Conservation (phyloP, 2,113 vertebrate genomes). For the Passer domesticus region DNA sequence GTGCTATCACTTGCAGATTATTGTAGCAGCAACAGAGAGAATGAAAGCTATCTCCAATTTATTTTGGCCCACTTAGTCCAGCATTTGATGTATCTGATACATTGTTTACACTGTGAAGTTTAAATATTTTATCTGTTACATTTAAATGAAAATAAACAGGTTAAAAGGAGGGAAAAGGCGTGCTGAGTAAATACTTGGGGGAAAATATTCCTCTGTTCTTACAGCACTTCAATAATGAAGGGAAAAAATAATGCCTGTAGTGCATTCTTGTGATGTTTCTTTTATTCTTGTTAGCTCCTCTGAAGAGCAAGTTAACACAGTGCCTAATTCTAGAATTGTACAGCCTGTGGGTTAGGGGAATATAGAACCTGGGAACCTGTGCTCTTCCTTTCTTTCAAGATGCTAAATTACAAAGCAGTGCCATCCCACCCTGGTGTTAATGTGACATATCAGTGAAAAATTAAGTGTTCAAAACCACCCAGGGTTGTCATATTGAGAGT, state of each 20-base stretch:
- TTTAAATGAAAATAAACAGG: conserved; percentile 37
- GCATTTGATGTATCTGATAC: not conserved
- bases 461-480: not conserved
- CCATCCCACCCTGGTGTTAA: not conserved
- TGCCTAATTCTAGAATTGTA: not conserved
- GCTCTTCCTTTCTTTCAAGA: not conserved
- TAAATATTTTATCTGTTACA: conserved; percentile 30
- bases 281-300: not conserved
- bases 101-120: conserved; percentile 1
- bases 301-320: not conserved
- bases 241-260: not conserved
- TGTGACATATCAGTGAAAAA: not conserved
- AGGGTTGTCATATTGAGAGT: not conserved
- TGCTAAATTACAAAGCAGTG: not conserved
- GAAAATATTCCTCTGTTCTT: not conserved
- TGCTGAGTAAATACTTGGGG: not conserved
- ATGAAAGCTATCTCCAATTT: not conserved
- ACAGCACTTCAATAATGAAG: not conserved
- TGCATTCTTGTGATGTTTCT: not conserved
- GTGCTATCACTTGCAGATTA: not conserved
- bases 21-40: not conserved
- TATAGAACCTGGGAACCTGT: not conserved
- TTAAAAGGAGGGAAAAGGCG: not conserved
- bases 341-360: not conserved
- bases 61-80: conserved; percentile 12